Evolutionary conservation across 1,140 invertebrate species (phyloP).

Genomic region (Heterodera carotae): DNA sequence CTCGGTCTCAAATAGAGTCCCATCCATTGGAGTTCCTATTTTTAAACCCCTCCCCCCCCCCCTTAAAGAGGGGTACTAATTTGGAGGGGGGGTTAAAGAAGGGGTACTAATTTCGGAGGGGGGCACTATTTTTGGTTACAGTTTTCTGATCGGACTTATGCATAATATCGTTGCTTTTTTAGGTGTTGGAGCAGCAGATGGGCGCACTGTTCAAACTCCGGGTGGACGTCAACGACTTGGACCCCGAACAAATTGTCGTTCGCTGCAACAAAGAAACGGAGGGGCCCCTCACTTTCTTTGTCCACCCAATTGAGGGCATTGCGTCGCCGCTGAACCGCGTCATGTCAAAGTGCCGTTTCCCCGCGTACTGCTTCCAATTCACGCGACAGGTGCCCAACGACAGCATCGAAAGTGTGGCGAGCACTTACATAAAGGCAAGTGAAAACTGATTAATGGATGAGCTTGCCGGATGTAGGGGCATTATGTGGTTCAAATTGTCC

Average conservation of each 20-base stretch:
- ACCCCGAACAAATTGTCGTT: conserved; percentile 68
- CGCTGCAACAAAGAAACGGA: conserved; percentile 67
- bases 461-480: background rate
- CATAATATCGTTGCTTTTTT: conserved; percentile 16
- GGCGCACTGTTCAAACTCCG: conserved; percentile 65
- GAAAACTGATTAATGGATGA: conserved; percentile 26
- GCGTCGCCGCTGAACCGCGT: conserved; percentile 74
- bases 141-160: background rate
- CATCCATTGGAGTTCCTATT: too few species aligned
- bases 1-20: too few species aligned
- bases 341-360: conserved; percentile 74
- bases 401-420: conserved; percentile 76
- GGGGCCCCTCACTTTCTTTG: conserved; percentile 73
- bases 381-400: conserved; percentile 75
- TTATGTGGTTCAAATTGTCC: too few species aligned
- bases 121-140: background rate
- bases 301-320: conserved; percentile 87
- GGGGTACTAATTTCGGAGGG: background rate
- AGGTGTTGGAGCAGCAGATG: conserved; percentile 65
- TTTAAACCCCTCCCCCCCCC: too few species aligned
- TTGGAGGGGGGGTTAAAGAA: too few species aligned
- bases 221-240: conserved; percentile 67
- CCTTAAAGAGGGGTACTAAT: too few species aligned
- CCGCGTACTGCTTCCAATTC: conserved; percentile 88
- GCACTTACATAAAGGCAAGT: conserved; percentile 71